phyloP scores from a whole-genome alignment of 2,113 vertebrate genomes.

The Pipa parva region DNA sequence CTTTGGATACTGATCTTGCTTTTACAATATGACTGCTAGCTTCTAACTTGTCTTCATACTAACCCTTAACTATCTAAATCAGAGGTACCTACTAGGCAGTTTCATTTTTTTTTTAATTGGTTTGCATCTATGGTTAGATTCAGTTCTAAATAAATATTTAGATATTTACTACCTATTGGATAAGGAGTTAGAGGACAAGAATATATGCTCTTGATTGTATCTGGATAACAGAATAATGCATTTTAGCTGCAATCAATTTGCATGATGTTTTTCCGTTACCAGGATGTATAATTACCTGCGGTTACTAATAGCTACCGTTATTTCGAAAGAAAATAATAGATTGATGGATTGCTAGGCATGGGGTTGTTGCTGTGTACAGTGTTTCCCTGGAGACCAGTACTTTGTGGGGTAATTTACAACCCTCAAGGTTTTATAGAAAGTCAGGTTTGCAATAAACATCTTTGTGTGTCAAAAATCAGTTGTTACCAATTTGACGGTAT shows the following conservation, averaged over 20 bases:
- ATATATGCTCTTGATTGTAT: no score
- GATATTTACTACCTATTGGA: no score
- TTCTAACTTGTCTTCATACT: no score
- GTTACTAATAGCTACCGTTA: conserved; percentile 3
- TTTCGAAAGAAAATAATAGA: neutral
- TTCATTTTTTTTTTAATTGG: no score
- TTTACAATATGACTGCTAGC: no score
- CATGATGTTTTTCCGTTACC: neutral
- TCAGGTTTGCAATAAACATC: neutral
- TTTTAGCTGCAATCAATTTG: neutral
- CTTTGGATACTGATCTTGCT: no score
- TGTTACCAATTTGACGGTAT: neutral
- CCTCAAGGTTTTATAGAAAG: neutral
- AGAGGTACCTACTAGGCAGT: no score
- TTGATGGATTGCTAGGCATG: neutral
- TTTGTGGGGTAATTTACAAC: neutral
- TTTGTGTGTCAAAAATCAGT: neutral
- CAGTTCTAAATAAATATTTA: no score
- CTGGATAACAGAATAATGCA: neutral
- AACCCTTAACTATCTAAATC: no score
- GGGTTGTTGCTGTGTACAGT: neutral
- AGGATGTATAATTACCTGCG: neutral
- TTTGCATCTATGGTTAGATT: no score
- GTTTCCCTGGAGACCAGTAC: neutral
- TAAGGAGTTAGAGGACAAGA: no score